A percentile compares a stretch with the other conserved stretches of the same genome.
These are phyloP conservation scores for Mesochorus sp. DNA, from an alignment of 2,888 invertebrate genomes.

Conservation along the genomic window DNA sequence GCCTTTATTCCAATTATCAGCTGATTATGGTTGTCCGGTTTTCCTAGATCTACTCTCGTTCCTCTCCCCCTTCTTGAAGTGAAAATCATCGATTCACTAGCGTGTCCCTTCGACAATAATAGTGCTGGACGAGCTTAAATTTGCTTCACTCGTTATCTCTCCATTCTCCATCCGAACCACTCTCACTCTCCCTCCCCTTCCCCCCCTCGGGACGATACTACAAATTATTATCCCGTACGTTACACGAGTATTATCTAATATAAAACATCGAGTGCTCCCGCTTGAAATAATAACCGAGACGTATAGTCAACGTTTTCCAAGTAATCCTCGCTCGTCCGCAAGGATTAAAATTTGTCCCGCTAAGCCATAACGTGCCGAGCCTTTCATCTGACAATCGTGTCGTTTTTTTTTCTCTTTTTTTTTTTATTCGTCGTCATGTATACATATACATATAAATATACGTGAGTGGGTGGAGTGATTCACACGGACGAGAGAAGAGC, in stretches of 20 bases:
- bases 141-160: neutral
- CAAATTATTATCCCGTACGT: too few relatives aligned
- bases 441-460: neutral
- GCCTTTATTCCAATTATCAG: conserved; percentile 54
- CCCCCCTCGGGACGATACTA: too few relatives aligned
- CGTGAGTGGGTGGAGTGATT: conserved; percentile 27
- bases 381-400: conserved; percentile 4
- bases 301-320: too few relatives aligned
- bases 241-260: too few relatives aligned
- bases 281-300: too few relatives aligned
- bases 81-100: conserved; percentile 49
- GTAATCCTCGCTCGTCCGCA: too few relatives aligned
- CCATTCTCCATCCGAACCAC: neutral
- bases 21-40: conserved; percentile 55
- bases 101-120: conserved; percentile 69
- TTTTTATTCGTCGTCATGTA: too few relatives aligned
- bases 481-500: neutral
- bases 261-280: too few relatives aligned
- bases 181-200: too few relatives aligned
- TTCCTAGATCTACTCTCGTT: conserved; percentile 20
- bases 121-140: conserved; percentile 30
- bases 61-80: conserved; percentile 34
- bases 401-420: conserved; percentile 8
- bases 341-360: too few relatives aligned
- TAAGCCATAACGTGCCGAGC: neutral